Base-by-base conservation (phyloP, 2,888 invertebrate genomes). In the Ectemnius continuus region DNA sequence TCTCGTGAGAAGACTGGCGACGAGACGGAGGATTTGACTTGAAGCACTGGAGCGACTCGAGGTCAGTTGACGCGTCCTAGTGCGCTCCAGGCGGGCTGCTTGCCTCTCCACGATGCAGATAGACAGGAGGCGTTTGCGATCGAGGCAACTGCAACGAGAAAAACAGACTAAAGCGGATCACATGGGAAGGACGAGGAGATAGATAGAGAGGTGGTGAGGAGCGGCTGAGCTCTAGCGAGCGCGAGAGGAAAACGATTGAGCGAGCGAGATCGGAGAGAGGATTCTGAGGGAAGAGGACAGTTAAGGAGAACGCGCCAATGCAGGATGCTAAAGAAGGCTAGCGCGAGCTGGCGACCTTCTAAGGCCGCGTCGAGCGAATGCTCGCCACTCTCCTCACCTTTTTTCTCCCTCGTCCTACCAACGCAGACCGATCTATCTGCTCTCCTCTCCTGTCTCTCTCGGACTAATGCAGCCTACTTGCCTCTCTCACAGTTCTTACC, bases 281-380 rank as follows among this genome's bases (percentile, higher is more conserved):
- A 57, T 59, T 46, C 61, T 57, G 59, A 52, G 23, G n/a, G 18
- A 58, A 52, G 57, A 20, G 28, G 58, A 61, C 23, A 69, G 66
- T 67, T 57, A 70, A 47, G 73, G 71, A 64, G 67, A 82, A 65
- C 64, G 71, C 56, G 61, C 73, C 46, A 26, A 61, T 67, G 75
- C 84, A 86, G 84, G 87, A 88, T 87, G 88, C 88, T 87, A 85
- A 88, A 88, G 88, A 88, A 89, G 88, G 88, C 86, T 88, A 84
- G 87, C 85, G 79, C 84, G 82, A 85, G 86, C 84, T 86, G 88
- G 87, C 87, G 87, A 87, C 88, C 88, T 88, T 88, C 88, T 88
- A 88, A 88, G 88, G 88, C 87, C 87, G 87, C 85, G 87, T 80
- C 79, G 81, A 86, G 78, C 82, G 77, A 82, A 79, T 77, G 78